Base-by-base conservation (phyloP, 2,888 invertebrate species). In the Danaus chrysippus region DNA sequence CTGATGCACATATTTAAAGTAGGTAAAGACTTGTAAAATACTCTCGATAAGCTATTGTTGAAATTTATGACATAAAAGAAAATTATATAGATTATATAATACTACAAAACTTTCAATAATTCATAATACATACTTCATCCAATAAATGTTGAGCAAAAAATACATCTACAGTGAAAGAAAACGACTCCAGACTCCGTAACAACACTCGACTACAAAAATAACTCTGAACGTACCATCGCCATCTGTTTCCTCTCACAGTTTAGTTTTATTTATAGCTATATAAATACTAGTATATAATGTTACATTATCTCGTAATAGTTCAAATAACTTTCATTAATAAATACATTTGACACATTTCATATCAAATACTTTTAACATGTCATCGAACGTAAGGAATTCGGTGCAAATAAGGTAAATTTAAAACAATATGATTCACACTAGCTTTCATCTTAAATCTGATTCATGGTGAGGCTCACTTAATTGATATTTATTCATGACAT, bases 401-500 rank as follows among this genome's bases (percentile, higher is more conserved):
- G 17, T 62, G 42, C 58, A 42, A 61, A 59, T 63, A 66, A 43
- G 65, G 63, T 41, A 15, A 49, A 56, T 19, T 44, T 65, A 44
- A 42, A 10, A 19, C 19, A 54, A 58, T 58, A 52, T 66, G 64
- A 67, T 44, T 67, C 64, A 64, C 42, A 53, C 55, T 56, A 17
- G 60, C 59, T 66, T 66, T 64, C 63, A 61, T 66, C 56, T 62
- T 60, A 59, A 61, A 59, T 41, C 53, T 68, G 66, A 68, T 58
- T 69, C 68, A 69, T 62, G 67, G 49, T 43, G 61, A 53, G 54
- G 62, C 61, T 65, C 65, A 58, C 61, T 67, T 53, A 57, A 59
- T 55, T 61, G 58, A 62, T 62, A 58, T 62, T 62, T 62, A 59
- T 56, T 23, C 56, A 54, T 52, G 56, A 54, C 54, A 42, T 56